A percentile compares a stretch with the other conserved stretches of the same genome.
phyloP scores from a whole-genome alignment of 2,797 vertebrate species.

The Danio tinwini region DNA sequence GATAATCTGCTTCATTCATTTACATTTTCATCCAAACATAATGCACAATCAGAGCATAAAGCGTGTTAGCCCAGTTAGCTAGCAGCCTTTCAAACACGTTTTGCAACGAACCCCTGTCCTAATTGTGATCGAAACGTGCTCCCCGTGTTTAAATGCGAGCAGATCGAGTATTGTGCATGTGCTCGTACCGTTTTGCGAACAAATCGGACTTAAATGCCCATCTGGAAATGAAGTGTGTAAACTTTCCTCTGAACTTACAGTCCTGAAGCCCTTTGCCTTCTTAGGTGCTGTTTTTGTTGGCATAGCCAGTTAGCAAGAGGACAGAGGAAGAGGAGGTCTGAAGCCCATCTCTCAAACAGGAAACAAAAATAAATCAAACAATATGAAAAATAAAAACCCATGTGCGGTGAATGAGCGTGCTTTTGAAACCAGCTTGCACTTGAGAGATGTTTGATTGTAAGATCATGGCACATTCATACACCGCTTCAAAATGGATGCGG shows the following conservation, averaged over 20 bases:
- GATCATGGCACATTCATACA: slow-evolving; percentile 44
- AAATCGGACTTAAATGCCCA: slow-evolving; percentile 8
- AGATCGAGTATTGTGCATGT: not conserved
- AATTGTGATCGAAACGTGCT: slow-evolving; percentile 47
- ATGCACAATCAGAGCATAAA: slow-evolving; percentile 46
- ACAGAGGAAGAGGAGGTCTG: slow-evolving; percentile 86
- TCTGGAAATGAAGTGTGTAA: slow-evolving; percentile 48
- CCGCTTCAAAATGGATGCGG: slow-evolving; percentile 68
- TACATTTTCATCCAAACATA: not conserved
- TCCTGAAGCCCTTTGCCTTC: slow-evolving; percentile 65
- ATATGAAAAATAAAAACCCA: slow-evolving; percentile 25
- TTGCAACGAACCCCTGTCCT: slow-evolving; percentile 54
- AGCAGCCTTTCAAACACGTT: slow-evolving; percentile 64
- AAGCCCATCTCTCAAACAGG: slow-evolving; percentile 78
- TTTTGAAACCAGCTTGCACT: not conserved
- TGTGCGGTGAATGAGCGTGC: not conserved
- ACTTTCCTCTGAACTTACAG: slow-evolving; percentile 76
- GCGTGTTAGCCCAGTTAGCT: slow-evolving; percentile 63
- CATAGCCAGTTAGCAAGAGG: slow-evolving; percentile 72
- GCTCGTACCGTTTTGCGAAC: slow-evolving; percentile 14
- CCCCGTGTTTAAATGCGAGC: slow-evolving; percentile 4
- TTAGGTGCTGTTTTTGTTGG: slow-evolving; percentile 84
- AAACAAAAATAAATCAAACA: slow-evolving; percentile 74
- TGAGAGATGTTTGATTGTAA: not conserved
- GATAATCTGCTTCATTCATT: not conserved